A percentile compares a stretch with the other conserved stretches of the same genome.
These are phyloP conservation scores for Chaetops frenatus DNA, from an alignment of 2,113 vertebrate species.

Conservation along the genomic window DNA sequence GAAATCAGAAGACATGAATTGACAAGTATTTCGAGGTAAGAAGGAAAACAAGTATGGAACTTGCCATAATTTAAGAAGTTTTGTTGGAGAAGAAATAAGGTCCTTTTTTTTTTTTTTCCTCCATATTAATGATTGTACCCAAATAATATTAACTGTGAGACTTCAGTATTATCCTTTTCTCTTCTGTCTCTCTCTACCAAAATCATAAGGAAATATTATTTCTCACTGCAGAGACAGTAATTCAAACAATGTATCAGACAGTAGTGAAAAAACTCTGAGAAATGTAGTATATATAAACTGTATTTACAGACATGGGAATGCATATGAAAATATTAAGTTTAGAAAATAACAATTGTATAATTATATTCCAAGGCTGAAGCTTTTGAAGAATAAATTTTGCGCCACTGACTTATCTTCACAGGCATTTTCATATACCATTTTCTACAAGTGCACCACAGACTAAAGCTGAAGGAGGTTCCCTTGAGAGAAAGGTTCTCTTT, in stretches of 20 bases:
- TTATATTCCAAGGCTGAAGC: background rate
- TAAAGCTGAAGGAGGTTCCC: background rate
- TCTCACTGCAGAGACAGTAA: background rate
- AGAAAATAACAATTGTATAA: background rate
- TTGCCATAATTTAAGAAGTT: background rate
- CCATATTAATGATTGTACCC: background rate
- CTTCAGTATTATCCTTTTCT: background rate
- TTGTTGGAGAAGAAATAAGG: background rate
- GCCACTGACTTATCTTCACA: background rate
- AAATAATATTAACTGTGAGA: background rate
- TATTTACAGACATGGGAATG: background rate
- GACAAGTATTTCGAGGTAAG: background rate
- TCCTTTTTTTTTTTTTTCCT: accelerated
- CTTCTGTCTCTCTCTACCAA: background rate
- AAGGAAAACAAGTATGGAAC: background rate
- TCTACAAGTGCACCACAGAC: background rate
- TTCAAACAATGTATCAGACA: background rate
- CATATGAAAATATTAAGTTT: background rate
- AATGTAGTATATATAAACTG: background rate
- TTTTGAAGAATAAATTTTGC: background rate
- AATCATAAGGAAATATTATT: background rate
- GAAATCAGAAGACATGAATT: background rate
- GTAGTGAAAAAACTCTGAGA: background rate
- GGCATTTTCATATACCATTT: background rate
- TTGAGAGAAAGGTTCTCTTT: background rate